A percentile compares a stretch with the other conserved stretches of the same genome.
phyloP scores from a whole-genome alignment of 2,113 vertebrate genomes.

The Corythoichthys intestinalis region DNA sequence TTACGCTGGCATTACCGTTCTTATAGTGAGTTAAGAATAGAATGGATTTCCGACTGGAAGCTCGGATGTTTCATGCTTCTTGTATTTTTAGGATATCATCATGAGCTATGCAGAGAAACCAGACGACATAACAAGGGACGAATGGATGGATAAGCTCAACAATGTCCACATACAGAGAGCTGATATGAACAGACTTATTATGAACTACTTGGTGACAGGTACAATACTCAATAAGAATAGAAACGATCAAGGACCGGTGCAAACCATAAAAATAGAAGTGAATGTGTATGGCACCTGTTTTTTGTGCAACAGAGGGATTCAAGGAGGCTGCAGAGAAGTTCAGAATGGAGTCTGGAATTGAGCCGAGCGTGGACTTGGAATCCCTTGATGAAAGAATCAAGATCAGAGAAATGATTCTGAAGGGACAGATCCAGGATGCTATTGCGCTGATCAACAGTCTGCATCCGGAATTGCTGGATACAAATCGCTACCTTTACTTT shows the following conservation, averaged over 20 bases:
- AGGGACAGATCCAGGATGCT: conserved; percentile 95
- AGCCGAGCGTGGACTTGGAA: conserved; percentile 93
- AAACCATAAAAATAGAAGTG: neutral
- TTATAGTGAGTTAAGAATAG: neutral
- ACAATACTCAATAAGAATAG: conserved; percentile 10
- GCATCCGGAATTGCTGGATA: conserved; percentile 94
- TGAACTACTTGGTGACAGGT: conserved; percentile 98
- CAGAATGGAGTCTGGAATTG: conserved; percentile 95
- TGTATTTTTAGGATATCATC: conserved; percentile 35
- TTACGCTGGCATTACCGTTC: neutral
- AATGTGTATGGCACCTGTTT: neutral
- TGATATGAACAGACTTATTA: conserved; percentile 98
- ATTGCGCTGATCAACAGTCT: conserved; percentile 94
- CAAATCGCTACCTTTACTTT: conserved; percentile 97
- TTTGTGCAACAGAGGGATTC: conserved; percentile 84
- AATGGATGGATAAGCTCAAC: conserved; percentile 98
- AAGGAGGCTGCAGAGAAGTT: conserved; percentile 99
- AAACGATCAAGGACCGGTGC: neutral
- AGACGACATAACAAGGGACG: conserved; percentile 95
- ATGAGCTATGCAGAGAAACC: conserved; percentile 99
- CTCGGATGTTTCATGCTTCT: neutral
- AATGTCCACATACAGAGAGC: conserved; percentile 97
- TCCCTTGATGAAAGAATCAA: conserved; percentile 96
- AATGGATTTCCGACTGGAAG: neutral
- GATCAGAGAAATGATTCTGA: conserved; percentile 95